phyloP scores from a whole-genome alignment of 2,113 vertebrate species.

The Nicator chloris region DNA sequence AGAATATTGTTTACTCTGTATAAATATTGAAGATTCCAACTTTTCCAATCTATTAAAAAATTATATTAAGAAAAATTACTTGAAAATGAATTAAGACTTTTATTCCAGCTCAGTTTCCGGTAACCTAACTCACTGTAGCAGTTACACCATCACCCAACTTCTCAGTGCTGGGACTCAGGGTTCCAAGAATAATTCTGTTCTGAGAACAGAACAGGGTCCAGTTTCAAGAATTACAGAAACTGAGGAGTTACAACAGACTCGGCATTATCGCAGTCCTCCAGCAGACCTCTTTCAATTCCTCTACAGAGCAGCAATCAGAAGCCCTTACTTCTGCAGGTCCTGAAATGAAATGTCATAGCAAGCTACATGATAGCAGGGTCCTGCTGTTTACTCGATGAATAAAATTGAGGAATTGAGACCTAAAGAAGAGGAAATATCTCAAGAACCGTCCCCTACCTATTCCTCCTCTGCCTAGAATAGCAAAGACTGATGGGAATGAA shows the following conservation, averaged over 20 bases:
- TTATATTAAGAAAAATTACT: neutral
- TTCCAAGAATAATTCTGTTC: neutral
- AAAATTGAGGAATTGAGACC: constrained; percentile 48
- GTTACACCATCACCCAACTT: neutral
- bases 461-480: neutral
- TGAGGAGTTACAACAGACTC: neutral
- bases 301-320: neutral
- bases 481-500: neutral
- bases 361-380: neutral
- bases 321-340: neutral
- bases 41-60: neutral
- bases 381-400: neutral
- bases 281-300: constrained; percentile 22
- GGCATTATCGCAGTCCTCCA: neutral
- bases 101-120: neutral
- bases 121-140: neutral
- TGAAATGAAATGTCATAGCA: neutral
- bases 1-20: neutral
- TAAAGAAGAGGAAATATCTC: constrained; percentile 34
- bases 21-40: neutral
- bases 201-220: neutral
- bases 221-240: constrained; percentile 15
- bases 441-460: neutral
- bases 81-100: neutral
- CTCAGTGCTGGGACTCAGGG: neutral